Evolutionary conservation across 2,113 vertebrate genomes (phyloP), one percentile per base, ranked within the genome.

Genomic region (Anthoscopus minutus): DNA sequence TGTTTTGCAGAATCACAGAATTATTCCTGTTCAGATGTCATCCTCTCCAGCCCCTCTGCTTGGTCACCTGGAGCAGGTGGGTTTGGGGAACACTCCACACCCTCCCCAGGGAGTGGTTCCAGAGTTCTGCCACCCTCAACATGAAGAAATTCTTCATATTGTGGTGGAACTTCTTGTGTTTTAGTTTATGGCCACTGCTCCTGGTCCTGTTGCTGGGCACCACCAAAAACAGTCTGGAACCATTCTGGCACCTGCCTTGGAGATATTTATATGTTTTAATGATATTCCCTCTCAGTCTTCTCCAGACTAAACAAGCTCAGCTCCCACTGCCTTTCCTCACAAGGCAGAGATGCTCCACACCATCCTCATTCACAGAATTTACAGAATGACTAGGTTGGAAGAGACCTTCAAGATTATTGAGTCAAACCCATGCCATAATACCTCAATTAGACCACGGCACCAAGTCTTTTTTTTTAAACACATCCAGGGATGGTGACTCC

Each of bases 41-140:
- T 5, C 14, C 44, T 13, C 7, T 23, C 18, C 42, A 13, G 37
- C 1, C 1, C 7, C 27, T 4, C 16, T 5, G 13, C 13, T 28
- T 45, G 20, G n/a, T 40, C n/a, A 47, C 30, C 53, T 47, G 20
- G 17, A 61, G 38, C 45, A 67, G 24, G 30, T 27, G 47, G 14
- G 17, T 13, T 40, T 35, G 28, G 11, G 19, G 21, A 9, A 31
- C 6, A 22, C 11, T 22, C n/a, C 53, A 31, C 4, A 7, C 17
- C 27, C 9, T 53, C 38, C 51, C 13, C 6, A 7, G 38, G 45
- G 45, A 67, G 60, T 24, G 2, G 8, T 15, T 53, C 61, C 61
- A 47, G 15, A 18, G 16, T 38, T 67, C 53, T 60, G 45, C 30
- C 11, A 20, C 24, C 9, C 38, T 81, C 61, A 18, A 1, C 3